A percentile compares a stretch with the other conserved stretches of the same genome.
These are phyloP conservation scores for Diprion similis DNA, from an alignment of 1,140 invertebrate genomes.

Conservation along the genomic window DNA sequence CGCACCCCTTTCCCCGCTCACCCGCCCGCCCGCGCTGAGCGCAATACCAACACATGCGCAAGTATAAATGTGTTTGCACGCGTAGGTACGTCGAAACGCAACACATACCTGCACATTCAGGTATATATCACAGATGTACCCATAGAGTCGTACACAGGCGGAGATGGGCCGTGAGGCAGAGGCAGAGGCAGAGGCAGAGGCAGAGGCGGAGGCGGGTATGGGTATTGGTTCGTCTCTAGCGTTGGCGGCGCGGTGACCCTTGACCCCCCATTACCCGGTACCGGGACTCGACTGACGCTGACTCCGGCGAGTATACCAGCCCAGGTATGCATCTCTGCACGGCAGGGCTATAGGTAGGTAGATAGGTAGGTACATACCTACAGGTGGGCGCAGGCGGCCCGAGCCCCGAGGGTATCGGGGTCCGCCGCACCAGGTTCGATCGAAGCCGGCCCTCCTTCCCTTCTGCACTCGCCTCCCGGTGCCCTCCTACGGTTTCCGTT, in stretches of 20 bases:
- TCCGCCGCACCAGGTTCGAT: no score
- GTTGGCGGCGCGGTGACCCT: conserved; percentile 59
- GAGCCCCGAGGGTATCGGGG: conserved; percentile 15
- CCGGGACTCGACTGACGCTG: conserved; percentile 54
- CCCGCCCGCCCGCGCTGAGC: conserved; percentile 21
- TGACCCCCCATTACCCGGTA: conserved; percentile 60
- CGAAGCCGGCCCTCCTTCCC: background rate
- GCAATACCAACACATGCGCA: no score
- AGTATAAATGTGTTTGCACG: no score
- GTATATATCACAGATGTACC: background rate
- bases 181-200: no score
- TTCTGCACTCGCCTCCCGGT: background rate
- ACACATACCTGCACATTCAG: no score
- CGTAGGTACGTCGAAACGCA: no score
- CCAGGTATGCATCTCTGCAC: conserved; percentile 40
- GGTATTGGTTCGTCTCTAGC: conserved; percentile 29
- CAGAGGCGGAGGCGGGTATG: no score
- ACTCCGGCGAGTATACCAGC: conserved; percentile 45
- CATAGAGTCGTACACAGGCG: background rate
- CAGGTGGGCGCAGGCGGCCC: conserved; percentile 15
- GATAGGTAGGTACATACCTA: no score
- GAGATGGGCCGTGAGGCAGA: no score
- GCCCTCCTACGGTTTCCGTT: background rate
- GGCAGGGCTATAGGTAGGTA: no score
- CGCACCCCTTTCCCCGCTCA: conserved; percentile 25